These are phyloP conservation scores for Drosophila kikkawai DNA, from an alignment of 1,140 invertebrate genomes.

Conservation along the genomic window DNA sequence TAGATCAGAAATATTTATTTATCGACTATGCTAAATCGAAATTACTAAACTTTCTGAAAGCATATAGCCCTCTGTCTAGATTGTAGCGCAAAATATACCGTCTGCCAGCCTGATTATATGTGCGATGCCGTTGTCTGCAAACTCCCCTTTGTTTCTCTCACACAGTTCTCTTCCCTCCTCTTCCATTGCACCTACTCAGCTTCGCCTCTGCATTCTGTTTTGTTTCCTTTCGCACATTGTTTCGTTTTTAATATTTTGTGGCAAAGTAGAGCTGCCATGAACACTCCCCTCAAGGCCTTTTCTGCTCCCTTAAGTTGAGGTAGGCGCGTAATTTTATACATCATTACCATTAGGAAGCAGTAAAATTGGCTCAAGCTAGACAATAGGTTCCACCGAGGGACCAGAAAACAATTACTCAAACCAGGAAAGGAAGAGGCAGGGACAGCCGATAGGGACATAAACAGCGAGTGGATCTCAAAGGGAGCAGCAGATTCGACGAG, in stretches of 20 bases:
- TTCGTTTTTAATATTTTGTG: slow-evolving; percentile 70
- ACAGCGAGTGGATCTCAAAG: not conserved
- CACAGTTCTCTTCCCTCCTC: slow-evolving; percentile 4
- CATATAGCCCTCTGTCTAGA: slow-evolving; percentile 18
- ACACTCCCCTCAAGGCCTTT: slow-evolving; percentile 4
- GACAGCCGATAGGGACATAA: not conserved
- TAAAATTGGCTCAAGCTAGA: slow-evolving; percentile 52
- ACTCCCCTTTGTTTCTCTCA: not conserved
- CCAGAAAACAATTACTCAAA: slow-evolving; percentile 52
- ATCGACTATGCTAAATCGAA: no score
- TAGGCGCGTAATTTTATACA: slow-evolving; percentile 68
- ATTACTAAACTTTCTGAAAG: not conserved
- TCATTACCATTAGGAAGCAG: slow-evolving; percentile 68
- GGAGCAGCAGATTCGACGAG: not conserved
- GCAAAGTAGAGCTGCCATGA: slow-evolving; percentile 29
- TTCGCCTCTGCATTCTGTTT: slow-evolving; percentile 42
- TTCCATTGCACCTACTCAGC: slow-evolving; percentile 2
- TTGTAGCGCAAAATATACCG: slow-evolving; percentile 40
- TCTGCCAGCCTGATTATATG: slow-evolving; percentile 59
- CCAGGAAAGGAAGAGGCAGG: not conserved
- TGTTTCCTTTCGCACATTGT: slow-evolving; percentile 69
- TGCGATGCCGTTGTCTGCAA: slow-evolving; percentile 5
- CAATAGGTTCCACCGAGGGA: slow-evolving; percentile 32
- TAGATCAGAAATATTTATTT: not conserved
- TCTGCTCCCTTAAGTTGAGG: slow-evolving; percentile 31